A percentile compares a stretch with the other conserved stretches of the same genome.
These are phyloP conservation scores for Psittacara wagleri DNA, from an alignment of 2,113 vertebrate species.

Conservation along the genomic window DNA sequence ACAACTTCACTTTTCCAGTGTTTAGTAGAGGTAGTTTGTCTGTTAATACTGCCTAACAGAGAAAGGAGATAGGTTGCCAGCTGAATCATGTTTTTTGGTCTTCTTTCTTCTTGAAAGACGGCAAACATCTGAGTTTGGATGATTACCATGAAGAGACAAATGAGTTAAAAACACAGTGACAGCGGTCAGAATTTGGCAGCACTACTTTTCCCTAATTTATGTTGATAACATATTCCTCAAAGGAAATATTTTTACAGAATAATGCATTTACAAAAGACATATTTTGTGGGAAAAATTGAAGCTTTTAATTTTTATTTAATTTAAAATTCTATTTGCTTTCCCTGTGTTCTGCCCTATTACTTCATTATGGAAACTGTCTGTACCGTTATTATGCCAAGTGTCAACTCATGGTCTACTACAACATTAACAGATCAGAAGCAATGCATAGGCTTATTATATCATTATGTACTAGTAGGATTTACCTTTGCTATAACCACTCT, in stretches of 20 bases:
- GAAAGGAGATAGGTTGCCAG: neutral
- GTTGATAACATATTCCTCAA: neutral
- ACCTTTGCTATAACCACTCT: neutral
- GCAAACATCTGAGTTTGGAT: neutral
- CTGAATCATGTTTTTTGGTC: neutral
- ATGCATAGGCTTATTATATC: neutral
- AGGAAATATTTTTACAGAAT: neutral
- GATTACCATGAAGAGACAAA: neutral
- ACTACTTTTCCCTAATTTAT: neutral
- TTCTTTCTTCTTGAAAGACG: neutral
- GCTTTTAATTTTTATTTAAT: neutral
- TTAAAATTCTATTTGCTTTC: neutral
- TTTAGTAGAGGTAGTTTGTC: neutral
- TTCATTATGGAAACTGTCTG: neutral
- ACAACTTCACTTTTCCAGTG: neutral
- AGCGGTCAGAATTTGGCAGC: neutral
- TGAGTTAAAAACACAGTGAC: neutral
- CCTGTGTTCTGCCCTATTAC: neutral
- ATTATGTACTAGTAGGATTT: fast-evolving
- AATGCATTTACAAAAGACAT: neutral
- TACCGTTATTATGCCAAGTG: neutral
- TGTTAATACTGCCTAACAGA: neutral
- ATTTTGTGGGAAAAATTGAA: fast-evolving
- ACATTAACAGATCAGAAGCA: neutral
- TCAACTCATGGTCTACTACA: neutral